A percentile compares a stretch with the other conserved stretches of the same genome.
Evolutionary conservation across 2,113 vertebrate genomes (phyloP).

Genomic region (Rana temporaria): DNA sequence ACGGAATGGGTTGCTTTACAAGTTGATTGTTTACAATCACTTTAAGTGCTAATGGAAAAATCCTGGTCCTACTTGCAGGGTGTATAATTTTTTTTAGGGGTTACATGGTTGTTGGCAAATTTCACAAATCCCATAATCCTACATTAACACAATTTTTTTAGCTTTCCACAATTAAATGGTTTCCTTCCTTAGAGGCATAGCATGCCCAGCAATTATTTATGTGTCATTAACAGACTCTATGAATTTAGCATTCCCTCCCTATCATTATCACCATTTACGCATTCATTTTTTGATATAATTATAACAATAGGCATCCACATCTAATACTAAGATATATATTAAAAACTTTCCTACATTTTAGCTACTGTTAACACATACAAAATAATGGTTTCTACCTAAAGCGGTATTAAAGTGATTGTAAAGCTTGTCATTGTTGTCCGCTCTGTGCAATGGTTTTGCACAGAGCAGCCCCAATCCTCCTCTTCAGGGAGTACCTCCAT

Average conservation of each 20-base stretch:
- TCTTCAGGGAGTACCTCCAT: too few species aligned
- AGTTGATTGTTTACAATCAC: too few species aligned
- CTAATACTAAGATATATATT: neutral
- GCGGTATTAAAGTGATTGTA: too few species aligned
- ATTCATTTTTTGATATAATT: conserved; percentile 24
- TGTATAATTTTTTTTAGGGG: too few species aligned
- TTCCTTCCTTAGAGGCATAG: conserved; percentile 7
- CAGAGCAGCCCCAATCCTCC: too few species aligned
- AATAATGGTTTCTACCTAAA: neutral
- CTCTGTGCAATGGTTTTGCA: too few species aligned
- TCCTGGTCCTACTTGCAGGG: too few species aligned
- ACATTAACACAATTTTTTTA: neutral
- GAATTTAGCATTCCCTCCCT: neutral
- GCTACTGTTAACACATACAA: neutral
- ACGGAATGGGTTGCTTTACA: too few species aligned
- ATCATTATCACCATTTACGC: conserved; percentile 19
- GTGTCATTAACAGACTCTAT: neutral
- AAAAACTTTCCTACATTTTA: neutral
- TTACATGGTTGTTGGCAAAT: neutral
- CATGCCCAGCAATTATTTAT: conserved; percentile 13
- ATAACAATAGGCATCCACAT: neutral
- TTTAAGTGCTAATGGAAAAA: too few species aligned
- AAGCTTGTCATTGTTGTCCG: too few species aligned
- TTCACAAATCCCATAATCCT: conserved; percentile 11
- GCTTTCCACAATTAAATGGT: conserved; percentile 12